phyloP scores from a whole-genome alignment of 2,888 invertebrate genomes.

The Drosophila nigricruria region DNA sequence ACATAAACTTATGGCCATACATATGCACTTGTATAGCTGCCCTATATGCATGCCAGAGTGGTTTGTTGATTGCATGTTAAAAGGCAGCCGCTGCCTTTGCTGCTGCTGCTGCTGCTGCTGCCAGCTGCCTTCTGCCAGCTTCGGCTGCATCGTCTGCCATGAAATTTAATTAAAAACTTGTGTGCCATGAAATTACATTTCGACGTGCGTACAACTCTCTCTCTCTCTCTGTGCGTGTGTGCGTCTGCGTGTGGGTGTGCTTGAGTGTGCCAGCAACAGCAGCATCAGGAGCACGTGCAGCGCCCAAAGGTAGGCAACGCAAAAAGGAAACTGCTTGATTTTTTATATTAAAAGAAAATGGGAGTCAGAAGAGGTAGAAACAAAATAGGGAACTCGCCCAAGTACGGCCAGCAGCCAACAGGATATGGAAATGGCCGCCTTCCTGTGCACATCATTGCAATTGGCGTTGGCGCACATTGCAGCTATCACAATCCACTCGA shows the following conservation, averaged over 20 bases:
- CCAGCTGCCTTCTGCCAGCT: constrained; percentile 24
- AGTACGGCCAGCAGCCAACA: constrained; percentile 19
- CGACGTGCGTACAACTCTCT: constrained; percentile 59
- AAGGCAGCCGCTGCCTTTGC: constrained; percentile 59
- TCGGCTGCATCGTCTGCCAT: constrained; percentile 67
- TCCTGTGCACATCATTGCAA: constrained; percentile 53
- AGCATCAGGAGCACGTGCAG: constrained; percentile 41
- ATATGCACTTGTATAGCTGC: constrained; percentile 58
- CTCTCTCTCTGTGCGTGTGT: constrained; percentile 9
- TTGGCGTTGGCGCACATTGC: constrained; percentile 38
- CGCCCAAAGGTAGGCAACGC: constrained; percentile 61
- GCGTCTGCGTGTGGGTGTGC: constrained; percentile 19
- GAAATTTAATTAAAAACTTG: constrained; percentile 81
- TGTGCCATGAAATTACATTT: constrained; percentile 82
- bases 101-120: constrained; percentile 25
- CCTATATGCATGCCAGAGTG: constrained; percentile 77
- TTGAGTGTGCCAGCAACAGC: constrained; percentile 34
- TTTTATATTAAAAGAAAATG: constrained; percentile 38
- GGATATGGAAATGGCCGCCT: constrained; percentile 59
- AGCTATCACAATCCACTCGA: constrained; percentile 44
- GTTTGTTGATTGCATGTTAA: constrained; percentile 80
- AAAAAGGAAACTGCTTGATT: constrained; percentile 62
- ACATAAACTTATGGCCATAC: constrained; percentile 38
- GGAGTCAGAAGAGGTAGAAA: constrained; percentile 8
- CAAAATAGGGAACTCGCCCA: constrained; percentile 14